Base-by-base conservation (phyloP, 2,797 vertebrate genomes). In the Poeciliopsis paucimaculata region DNA sequence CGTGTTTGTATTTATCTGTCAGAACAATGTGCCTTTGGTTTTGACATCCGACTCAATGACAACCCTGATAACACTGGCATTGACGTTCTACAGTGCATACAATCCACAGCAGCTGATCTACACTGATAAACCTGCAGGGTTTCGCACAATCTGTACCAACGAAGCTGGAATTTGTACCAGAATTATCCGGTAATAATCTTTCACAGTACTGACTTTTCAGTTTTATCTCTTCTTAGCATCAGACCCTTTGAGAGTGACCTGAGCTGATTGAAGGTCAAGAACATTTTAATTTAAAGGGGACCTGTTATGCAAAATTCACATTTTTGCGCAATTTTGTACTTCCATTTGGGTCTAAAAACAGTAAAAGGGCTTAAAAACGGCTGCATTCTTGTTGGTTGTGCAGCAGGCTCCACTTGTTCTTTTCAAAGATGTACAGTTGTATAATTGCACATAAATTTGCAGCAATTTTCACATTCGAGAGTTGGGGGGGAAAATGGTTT, bases 21-120 rank as follows among this genome's bases (percentile, higher is more conserved):
- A 62, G 77, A 73, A 91, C 85, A 81, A 31, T 28, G 47, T 77
- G 73, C 79, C 45, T 84, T 81, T 68, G 77, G 60, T 57, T 80
- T 31, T 82, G 73, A 82, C 71, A 82, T 81, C 60, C 71, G 55
- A 36, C 77, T 79, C 81, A 64, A 77, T 78, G 66, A 70, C 57
- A 36, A 73, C 31, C 34, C 51, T 71, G 89, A 91, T 89, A 90
- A 87, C 78, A n/a, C 53, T 60, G 77, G 73, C 77, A 74, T 43
- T 77, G 81, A 85, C 78, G 76, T 73, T 70, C 71, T 66, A 47
- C 13, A 28, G 72, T 57, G n/a, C 51, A 26, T 70, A 39, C 36
- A 81, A 64, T 49, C 51, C 74, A 70, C 75, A 79, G 0, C 36
- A 79, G 49, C 23, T 31, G 60, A 62, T 84, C 51, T 16, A 76